Evolutionary conservation across 2,888 invertebrate species (phyloP).

Genomic region (Pterobdella sp.): DNA sequence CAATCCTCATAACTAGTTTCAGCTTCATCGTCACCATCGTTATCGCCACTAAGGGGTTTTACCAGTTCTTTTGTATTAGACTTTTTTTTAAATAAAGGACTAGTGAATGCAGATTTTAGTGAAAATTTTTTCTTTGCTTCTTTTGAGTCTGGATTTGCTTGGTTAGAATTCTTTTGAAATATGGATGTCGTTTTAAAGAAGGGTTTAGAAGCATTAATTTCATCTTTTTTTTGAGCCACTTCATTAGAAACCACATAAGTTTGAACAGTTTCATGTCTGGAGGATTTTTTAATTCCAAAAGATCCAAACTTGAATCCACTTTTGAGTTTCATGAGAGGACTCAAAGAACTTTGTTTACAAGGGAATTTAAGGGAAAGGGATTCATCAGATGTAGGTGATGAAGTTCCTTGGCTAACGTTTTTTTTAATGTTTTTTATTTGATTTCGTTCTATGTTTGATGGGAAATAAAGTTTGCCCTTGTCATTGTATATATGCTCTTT

Average conservation of each 20-base stretch:
- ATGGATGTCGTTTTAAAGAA: neutral
- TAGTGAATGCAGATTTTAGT: neutral
- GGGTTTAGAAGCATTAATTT: too few species aligned
- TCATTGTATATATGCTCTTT: neutral
- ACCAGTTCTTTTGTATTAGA: neutral
- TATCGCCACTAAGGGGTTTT: neutral
- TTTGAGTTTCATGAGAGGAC: neutral
- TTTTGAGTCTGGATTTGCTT: too few species aligned
- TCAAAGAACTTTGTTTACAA: neutral
- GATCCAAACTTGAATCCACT: conserved; percentile 1
- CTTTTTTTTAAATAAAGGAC: neutral
- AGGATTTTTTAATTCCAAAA: neutral
- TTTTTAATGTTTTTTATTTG: too few species aligned
- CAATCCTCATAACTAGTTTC: neutral
- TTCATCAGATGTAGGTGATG: neutral
- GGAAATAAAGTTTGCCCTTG: neutral
- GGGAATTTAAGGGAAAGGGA: neutral
- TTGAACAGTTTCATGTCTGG: neutral
- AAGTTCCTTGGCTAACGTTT: neutral
- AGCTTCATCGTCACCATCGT: neutral
- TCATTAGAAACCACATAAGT: neutral
- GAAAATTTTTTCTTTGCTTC: conserved; percentile 1
- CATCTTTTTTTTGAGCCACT: too few species aligned
- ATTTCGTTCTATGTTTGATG: too few species aligned
- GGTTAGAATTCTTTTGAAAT: too few species aligned